phyloP scores from a whole-genome alignment of 2,888 invertebrate species.

The Cepaea hortensis region DNA sequence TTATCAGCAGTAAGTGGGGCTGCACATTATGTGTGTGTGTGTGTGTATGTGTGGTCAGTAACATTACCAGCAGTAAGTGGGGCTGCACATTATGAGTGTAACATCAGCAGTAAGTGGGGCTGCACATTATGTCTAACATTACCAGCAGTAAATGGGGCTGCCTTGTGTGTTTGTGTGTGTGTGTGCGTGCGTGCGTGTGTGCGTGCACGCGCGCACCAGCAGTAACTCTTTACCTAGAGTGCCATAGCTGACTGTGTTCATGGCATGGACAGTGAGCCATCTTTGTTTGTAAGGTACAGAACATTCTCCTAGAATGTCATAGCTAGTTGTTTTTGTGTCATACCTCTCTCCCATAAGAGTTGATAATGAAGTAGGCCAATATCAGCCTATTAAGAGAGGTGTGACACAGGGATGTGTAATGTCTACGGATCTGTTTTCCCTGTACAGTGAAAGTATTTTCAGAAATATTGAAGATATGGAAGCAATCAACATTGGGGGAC shows the following conservation, averaged over 20 bases:
- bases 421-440: no score
- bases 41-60: no score
- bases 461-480: no score
- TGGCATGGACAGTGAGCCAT: background rate
- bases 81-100: background rate
- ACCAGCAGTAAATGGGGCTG: background rate
- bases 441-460: no score
- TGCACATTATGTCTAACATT: background rate
- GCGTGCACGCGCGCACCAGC: no score
- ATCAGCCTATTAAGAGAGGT: no score
- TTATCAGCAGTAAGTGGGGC: background rate
- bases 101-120: background rate
- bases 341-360: no score
- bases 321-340: no score
- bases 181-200: no score
- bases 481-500: no score
- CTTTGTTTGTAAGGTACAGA: background rate
- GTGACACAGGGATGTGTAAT: no score
- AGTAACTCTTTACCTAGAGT: background rate
- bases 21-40: background rate
- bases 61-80: background rate
- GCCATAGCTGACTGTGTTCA: background rate
- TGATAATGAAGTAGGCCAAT: no score
- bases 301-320: background rate
- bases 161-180: background rate